Conservation (phyloP, 2,797 vertebrate genomes). For the Eremophila alpestris region DNA sequence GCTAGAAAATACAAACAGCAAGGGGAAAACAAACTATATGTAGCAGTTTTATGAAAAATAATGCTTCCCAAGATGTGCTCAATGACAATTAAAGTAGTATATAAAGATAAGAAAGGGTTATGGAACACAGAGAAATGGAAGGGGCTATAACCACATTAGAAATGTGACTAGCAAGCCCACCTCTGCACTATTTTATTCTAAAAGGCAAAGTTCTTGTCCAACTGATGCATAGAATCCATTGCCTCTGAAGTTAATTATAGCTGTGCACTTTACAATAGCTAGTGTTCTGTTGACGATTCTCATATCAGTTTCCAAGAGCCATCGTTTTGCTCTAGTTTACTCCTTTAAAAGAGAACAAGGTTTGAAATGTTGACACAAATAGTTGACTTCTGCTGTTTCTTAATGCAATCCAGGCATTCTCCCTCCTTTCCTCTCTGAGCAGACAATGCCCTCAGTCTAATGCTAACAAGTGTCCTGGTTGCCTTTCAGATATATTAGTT, state of each 20-base stretch:
- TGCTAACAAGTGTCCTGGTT: neutral
- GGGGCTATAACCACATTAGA: neutral
- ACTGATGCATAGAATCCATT: neutral
- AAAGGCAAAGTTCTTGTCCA: neutral
- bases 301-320: neutral
- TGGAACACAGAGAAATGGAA: neutral
- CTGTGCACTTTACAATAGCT: neutral
- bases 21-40: neutral
- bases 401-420: neutral
- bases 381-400: neutral
- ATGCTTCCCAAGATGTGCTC: neutral
- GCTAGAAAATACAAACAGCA: neutral
- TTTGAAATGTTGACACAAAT: neutral
- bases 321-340: neutral
- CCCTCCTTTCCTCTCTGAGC: neutral
- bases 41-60: neutral
- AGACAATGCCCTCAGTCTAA: neutral
- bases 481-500: neutral
- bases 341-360: neutral
- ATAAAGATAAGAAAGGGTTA: neutral
- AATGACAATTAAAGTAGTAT: neutral
- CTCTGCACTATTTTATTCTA: neutral
- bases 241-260: conserved; percentile 26
- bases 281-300: neutral
- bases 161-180: neutral